These are phyloP conservation scores for Cantharis rustica DNA, from an alignment of 2,888 invertebrate genomes.

Conservation along the genomic window DNA sequence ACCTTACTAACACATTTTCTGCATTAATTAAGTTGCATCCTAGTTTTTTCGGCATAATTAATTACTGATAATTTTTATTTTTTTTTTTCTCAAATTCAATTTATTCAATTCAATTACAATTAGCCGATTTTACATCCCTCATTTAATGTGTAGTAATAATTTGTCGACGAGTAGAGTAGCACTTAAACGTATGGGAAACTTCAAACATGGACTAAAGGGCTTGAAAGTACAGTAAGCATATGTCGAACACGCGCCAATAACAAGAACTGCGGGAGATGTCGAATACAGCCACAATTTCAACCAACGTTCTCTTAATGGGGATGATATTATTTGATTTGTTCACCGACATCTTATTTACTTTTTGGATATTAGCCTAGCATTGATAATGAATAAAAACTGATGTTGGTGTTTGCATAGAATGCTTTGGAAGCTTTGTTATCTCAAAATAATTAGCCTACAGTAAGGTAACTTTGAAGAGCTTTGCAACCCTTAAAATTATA, in stretches of 20 bases:
- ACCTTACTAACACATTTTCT: slow-evolving; percentile 17
- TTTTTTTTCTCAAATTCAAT: not conserved
- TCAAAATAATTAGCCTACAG: not conserved
- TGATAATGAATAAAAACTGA: not conserved
- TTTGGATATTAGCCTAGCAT: slow-evolving; percentile 14
- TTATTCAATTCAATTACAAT: slow-evolving; percentile 21
- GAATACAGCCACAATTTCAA: slow-evolving; percentile 39
- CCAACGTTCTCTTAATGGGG: slow-evolving; percentile 37
- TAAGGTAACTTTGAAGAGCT: not conserved
- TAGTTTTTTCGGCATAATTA: not conserved
- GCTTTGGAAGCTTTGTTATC: not conserved
- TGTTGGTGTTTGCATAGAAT: not conserved
- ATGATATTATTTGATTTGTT: slow-evolving; percentile 30
- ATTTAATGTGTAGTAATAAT: slow-evolving; percentile 33
- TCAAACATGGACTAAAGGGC: slow-evolving; percentile 47
- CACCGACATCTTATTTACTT: slow-evolving; percentile 26
- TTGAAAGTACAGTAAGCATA: slow-evolving; percentile 38
- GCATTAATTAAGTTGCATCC: not conserved
- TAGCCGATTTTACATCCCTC: slow-evolving; percentile 19
- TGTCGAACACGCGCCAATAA: slow-evolving; percentile 44
- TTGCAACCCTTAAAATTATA: not conserved
- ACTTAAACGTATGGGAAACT: slow-evolving; percentile 52
- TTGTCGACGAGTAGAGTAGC: slow-evolving; percentile 41
- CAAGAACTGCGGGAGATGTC: slow-evolving; percentile 43
- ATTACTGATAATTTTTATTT: not conserved